phyloP scores from a whole-genome alignment of 2,113 vertebrate genomes.

The Cacatua alba region DNA sequence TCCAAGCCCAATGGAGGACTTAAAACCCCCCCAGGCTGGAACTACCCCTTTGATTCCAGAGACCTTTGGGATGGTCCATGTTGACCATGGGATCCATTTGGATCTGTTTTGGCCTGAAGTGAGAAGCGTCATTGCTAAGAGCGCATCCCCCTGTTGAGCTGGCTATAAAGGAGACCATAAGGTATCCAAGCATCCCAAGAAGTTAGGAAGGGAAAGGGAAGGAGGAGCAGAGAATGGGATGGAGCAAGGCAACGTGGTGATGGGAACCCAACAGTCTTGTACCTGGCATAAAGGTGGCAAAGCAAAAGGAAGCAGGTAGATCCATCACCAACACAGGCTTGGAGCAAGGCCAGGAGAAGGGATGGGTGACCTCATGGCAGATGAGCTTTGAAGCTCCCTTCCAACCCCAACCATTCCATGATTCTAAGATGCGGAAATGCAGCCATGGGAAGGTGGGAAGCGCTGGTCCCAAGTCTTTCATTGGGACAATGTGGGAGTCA shows the following conservation, averaged over 20 bases:
- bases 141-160: neutral
- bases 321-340: rapidly evolving
- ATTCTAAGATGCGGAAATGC: neutral
- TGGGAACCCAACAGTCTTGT: neutral
- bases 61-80: neutral
- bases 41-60: neutral
- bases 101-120: neutral
- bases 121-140: neutral
- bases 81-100: neutral
- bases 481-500: rapidly evolving
- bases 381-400: neutral
- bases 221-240: neutral
- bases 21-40: neutral
- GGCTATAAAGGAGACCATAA: neutral
- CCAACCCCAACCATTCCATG: neutral
- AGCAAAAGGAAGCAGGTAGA: neutral
- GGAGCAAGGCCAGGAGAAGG: neutral
- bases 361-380: neutral
- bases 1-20: neutral
- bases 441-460: neutral
- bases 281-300: neutral
- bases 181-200: neutral
- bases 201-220: neutral
- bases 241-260: neutral
- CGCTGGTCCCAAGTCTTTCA: neutral